Percentiles rank a stretch among this genome's conserved stretches.
phyloP scores from a whole-genome alignment of 1,140 invertebrate species.

The Zaprionus tsacasi region DNA sequence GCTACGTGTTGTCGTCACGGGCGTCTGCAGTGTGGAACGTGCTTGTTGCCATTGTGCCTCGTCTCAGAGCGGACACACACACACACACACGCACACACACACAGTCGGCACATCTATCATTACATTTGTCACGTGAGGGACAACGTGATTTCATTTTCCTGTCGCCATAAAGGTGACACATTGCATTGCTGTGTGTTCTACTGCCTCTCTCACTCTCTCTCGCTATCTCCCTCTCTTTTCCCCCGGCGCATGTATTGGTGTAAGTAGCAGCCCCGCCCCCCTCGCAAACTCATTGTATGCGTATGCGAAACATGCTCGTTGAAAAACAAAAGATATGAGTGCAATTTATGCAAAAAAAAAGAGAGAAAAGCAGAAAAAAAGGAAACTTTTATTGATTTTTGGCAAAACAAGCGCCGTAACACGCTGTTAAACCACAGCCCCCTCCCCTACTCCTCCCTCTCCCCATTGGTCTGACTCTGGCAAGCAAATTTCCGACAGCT shows the following conservation, averaged over 20 bases:
- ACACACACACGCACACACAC: conserved; percentile 21
- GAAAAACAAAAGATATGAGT: conserved; percentile 23
- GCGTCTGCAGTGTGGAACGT: conserved; percentile 63
- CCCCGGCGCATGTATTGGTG: background rate
- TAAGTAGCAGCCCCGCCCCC: conserved; percentile 9
- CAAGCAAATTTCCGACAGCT: conserved; percentile 69
- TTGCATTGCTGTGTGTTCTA: conserved; percentile 57
- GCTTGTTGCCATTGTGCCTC: conserved; percentile 36
- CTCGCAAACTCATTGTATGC: conserved; percentile 37
- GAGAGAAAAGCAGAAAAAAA: conserved; percentile 7
- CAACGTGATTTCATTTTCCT: conserved; percentile 82
- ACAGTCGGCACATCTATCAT: conserved; percentile 67
- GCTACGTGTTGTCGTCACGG: conserved; percentile 78
- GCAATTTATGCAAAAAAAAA: conserved; percentile 50
- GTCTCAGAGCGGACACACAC: conserved; percentile 11
- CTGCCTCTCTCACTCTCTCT: background rate
- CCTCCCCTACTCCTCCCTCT: background rate
- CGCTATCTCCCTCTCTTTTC: background rate
- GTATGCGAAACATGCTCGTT: conserved; percentile 59
- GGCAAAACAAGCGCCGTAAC: conserved; percentile 50
- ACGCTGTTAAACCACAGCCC: conserved; percentile 64
- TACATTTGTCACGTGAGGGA: conserved; percentile 81
- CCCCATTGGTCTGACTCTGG: conserved; percentile 2
- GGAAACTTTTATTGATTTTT: conserved; percentile 64
- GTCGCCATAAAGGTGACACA: conserved; percentile 82